Percentiles rank a stretch among this genome's conserved stretches.
phyloP scores from a whole-genome alignment of 2,113 vertebrate species.

The Cyanoramphus novaezelandiae region DNA sequence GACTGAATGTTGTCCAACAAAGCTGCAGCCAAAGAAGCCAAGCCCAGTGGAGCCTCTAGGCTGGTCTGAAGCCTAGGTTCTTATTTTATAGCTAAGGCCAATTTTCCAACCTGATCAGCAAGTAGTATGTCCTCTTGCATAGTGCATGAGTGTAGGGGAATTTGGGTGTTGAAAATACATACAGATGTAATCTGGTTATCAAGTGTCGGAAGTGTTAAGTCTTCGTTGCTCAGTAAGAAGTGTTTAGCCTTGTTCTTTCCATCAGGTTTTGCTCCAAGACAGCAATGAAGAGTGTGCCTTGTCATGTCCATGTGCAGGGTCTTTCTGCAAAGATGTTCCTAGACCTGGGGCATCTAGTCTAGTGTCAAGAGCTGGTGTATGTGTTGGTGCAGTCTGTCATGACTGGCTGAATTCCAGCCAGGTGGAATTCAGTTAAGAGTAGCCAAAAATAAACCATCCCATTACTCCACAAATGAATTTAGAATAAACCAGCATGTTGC shows the following conservation, averaged over 20 bases:
- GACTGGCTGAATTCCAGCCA: not conserved
- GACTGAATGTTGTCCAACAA: not conserved
- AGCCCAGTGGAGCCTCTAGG: not conserved
- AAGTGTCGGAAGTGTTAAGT: not conserved
- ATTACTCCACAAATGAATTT: not conserved
- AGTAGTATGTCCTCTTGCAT: not conserved
- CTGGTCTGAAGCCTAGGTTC: not conserved
- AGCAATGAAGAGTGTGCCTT: not conserved
- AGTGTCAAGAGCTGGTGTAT: not conserved
- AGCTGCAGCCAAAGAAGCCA: not conserved
- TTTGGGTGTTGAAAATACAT: not conserved
- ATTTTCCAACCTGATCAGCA: not conserved
- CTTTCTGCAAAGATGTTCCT: not conserved
- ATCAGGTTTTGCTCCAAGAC: not conserved
- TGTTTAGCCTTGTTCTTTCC: not conserved
- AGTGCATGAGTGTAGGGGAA: not conserved
- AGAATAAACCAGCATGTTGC: not conserved
- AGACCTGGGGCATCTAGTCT: not conserved
- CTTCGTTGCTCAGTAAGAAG: not conserved
- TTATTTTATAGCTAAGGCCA: not conserved
- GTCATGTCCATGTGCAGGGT: not conserved
- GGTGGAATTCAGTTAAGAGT: not conserved
- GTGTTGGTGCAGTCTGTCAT: not conserved
- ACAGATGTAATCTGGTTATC: not conserved
- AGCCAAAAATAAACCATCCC: not conserved